Base-by-base conservation (phyloP, 2,888 invertebrate species). In the Scaptodrosophila latifasciaeformis region DNA sequence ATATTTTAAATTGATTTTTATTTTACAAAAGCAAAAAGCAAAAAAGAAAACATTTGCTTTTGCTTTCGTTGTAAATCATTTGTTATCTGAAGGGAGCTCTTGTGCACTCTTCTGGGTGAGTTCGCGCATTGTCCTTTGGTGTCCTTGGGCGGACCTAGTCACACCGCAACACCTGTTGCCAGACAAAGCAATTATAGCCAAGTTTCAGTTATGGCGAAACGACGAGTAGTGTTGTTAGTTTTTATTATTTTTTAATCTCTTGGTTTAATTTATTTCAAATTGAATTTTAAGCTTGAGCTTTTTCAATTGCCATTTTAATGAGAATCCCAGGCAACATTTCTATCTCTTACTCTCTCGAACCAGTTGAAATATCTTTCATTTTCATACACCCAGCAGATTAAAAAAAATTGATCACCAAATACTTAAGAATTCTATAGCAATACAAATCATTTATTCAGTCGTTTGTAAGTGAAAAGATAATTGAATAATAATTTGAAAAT, bases 91-190 rank as follows among this genome's bases (percentile, higher is more conserved):
- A n/a, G n/a, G n/a, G n/a, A n/a, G n/a, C n/a, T n/a, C n/a, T n/a
- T n/a, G n/a, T n/a, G n/a, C n/a, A n/a, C n/a, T n/a, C n/a, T n/a
- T n/a, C n/a, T n/a, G n/a, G n/a, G n/a, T n/a, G n/a, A n/a, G n/a
- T 4, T 18, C 40, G 49, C 35, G 53, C 53, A 54, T 51, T 67
- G 68, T 70, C 49, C 52, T 51, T 31, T 19, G 52, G 46, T 53
- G 61, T 60, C 68, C 72, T 47, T 67, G 54, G 12, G 40, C 24
- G 7, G 7, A 24, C 42, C 1, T 7, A 3, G 24, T 24, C 24
- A 3, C 9, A 6, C 42, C 42, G 24, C 42, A 21, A 42, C 60
- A 72, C 76, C 76, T 72, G 72, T 75, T 72, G 72, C 65, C 62
- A 37, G 17, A 6, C 37, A 1, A 13, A 5, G 30, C 35, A 40